These are phyloP conservation scores for Anhinga anhinga DNA, from an alignment of 2,113 vertebrate species.

Conservation along the genomic window DNA sequence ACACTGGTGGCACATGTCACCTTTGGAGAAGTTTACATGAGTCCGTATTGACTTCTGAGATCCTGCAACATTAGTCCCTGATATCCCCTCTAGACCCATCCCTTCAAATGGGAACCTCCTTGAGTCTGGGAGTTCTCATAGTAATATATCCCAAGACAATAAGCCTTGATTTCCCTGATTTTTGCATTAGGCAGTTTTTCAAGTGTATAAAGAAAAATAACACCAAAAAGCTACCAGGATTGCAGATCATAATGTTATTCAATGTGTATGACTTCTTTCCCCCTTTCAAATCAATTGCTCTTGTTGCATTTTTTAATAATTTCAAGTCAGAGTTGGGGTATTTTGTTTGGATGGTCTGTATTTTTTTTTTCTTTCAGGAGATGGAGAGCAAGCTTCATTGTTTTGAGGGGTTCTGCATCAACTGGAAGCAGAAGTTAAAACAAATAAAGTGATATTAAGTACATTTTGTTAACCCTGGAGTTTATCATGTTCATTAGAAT, in stretches of 20 bases:
- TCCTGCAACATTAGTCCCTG: not conserved
- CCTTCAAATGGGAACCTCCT: accelerated
- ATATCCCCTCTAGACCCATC: not conserved
- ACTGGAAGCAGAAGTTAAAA: not conserved
- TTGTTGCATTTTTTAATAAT: not conserved
- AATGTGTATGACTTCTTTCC: not conserved
- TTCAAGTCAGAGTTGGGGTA: not conserved
- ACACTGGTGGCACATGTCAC: not conserved
- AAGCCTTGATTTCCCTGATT: not conserved
- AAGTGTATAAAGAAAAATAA: not conserved
- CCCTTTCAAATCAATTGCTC: not conserved
- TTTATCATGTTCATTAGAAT: not conserved
- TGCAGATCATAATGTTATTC: not conserved
- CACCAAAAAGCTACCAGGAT: not conserved
- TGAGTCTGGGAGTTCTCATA: not conserved
- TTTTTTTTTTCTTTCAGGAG: not conserved
- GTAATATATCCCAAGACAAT: not conserved
- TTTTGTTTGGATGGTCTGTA: not conserved
- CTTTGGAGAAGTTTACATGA: not conserved
- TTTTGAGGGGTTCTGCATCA: not conserved
- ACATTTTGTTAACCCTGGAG: not conserved
- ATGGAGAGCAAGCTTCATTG: not conserved
- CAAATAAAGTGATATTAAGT: not conserved
- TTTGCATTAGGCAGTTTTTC: not conserved
- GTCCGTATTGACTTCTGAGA: not conserved